Base-by-base conservation (phyloP, 2,888 invertebrate genomes). In the Watsonalla cultraria region DNA sequence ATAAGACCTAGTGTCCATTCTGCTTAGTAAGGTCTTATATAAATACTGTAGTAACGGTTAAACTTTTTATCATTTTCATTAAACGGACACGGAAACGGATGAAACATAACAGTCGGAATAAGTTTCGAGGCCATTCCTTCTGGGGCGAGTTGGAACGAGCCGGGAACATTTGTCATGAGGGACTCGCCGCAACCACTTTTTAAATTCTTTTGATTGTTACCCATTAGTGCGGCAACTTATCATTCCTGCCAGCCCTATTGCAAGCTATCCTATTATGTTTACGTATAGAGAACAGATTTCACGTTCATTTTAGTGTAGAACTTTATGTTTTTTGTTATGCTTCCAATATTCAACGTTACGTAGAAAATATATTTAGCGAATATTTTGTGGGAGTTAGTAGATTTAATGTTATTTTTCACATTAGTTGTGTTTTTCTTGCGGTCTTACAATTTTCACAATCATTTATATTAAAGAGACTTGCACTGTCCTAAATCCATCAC, bases 91-190 rank as follows among this genome's bases (percentile, higher is more conserved):
- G 70, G 62, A 64, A 70, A 65, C 70, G 70, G 78, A 78, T 78
- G 70, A 75, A 80, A 78, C 73, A 70, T 78, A 75, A 75, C 70
- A 67, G 68, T 64, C 66, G 65, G 62, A 76, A 72, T 74, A 75
- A 80, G 69, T 80, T 76, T 64, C 69, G 64, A 60, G 72, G 64
- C 66, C 59, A 65, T 68, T 76, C 70, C 66, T 76, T 70, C 63
- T 63, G 58, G 71, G 62, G 53, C 62, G 71, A 74, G 74, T 78
- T 52, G 64, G 57, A 76, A 59, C 66, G 66, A 59, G 64, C 81
- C 35, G 77, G 75, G 78, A 78, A 64, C 74, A 72, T 82, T 82
- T 78, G 77, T 82, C 80, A 80, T 74, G 64, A 53, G 68, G 54
- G 48, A 54, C 54, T 54, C 63, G 58, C 54, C 53, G 53, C 60